These are phyloP conservation scores for Graptemys geographica DNA, from an alignment of 2,797 vertebrate species.

Conservation along the genomic window DNA sequence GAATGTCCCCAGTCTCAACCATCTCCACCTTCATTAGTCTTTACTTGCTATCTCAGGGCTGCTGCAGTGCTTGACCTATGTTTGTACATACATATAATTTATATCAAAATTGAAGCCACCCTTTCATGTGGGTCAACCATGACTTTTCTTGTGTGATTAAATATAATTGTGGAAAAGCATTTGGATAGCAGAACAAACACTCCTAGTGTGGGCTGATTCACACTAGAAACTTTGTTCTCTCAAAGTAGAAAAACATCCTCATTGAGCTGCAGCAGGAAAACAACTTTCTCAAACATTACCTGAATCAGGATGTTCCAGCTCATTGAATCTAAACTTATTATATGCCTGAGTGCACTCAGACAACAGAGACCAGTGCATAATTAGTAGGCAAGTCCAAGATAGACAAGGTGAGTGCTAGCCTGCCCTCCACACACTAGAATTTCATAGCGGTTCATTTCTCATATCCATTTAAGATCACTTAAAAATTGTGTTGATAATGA, in stretches of 20 bases:
- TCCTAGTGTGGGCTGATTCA: neutral
- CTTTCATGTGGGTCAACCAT: neutral
- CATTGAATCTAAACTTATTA: conserved; percentile 46
- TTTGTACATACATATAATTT: neutral
- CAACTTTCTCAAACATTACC: neutral
- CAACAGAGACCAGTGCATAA: neutral
- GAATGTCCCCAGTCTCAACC: neutral
- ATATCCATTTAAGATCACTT: neutral
- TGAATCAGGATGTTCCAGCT: conserved; percentile 40
- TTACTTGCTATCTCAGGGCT: neutral
- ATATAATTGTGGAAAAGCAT: neutral
- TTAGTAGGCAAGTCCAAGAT: neutral
- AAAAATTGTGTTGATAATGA: neutral
- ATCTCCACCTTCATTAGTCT: neutral
- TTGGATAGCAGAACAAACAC: neutral
- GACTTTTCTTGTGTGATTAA: neutral
- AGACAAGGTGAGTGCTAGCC: neutral
- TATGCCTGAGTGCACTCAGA: conserved; percentile 17
- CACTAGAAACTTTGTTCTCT: neutral
- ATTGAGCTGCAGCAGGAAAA: neutral
- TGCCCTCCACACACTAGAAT: neutral
- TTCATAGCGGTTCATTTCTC: neutral
- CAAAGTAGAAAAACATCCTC: neutral
- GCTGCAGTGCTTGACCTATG: neutral
- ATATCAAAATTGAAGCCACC: neutral